phyloP scores from a whole-genome alignment of 1,140 invertebrate genomes.

The Calephelis virginiensis region DNA sequence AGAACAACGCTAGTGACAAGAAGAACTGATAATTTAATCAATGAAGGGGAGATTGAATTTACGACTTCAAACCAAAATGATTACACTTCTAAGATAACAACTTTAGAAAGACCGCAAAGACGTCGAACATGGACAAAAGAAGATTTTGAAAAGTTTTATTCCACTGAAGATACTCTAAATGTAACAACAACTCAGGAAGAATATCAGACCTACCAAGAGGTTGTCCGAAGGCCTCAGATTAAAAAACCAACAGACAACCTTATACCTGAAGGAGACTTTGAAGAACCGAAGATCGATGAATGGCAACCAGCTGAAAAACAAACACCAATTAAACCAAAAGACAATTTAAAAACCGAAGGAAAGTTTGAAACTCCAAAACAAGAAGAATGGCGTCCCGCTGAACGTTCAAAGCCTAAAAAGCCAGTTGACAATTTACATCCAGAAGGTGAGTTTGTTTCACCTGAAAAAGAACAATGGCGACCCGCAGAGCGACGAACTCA shows the following conservation, averaged over 20 bases:
- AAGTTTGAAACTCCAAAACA: conserved; percentile 58
- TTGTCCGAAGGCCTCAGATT: conserved; percentile 67
- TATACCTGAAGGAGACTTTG: conserved; percentile 81
- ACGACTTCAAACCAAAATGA: conserved; percentile 81
- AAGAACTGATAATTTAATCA: conserved; percentile 82
- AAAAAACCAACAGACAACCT: conserved; percentile 79
- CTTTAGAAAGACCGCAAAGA: conserved; percentile 78
- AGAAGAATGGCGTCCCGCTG: conserved; percentile 54
- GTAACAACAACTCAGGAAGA: conserved; percentile 80
- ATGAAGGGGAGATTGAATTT: conserved; percentile 83
- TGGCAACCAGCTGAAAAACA: conserved; percentile 80
- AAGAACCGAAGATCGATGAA: conserved; percentile 67
- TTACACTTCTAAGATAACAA: conserved; percentile 79
- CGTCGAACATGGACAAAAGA: conserved; percentile 84
- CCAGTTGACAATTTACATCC: conserved; percentile 77
- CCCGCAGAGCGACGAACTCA: conserved; percentile 73
- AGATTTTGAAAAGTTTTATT: conserved; percentile 83
- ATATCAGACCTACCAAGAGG: conserved; percentile 62
- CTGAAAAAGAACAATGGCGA: conserved; percentile 76
- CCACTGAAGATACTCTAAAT: conserved; percentile 74
- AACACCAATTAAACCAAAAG: conserved; percentile 75
- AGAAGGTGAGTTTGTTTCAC: conserved; percentile 78
- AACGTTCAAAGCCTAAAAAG: conserved; percentile 58
- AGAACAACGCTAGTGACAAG: conserved; percentile 79
- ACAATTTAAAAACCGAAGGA: conserved; percentile 83